Conservation (phyloP, 2,113 vertebrate species). For the Podocnemis expansa region DNA sequence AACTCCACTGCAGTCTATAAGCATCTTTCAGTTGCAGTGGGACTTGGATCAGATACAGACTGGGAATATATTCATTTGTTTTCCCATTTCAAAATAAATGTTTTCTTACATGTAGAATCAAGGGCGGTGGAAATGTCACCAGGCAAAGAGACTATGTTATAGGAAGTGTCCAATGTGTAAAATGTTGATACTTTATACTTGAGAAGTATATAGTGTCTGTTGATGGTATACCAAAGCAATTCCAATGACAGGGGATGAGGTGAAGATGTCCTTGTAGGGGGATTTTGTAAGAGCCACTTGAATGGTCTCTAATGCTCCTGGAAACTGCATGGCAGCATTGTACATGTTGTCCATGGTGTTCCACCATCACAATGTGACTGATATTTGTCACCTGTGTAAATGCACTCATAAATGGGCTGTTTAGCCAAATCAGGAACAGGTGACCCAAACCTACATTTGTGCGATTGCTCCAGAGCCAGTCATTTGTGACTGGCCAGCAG, state of each 20-base stretch:
- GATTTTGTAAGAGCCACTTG: not conserved
- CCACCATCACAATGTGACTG: not conserved
- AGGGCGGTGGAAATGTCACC: not conserved
- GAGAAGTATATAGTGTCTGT: not conserved
- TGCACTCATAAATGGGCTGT: not conserved
- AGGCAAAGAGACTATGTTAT: not conserved
- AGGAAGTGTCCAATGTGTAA: not conserved
- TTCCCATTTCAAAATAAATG: not conserved
- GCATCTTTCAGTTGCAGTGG: accelerated
- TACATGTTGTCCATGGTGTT: not conserved
- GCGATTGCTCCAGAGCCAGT: not conserved
- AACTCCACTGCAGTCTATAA: not conserved
- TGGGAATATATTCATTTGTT: not conserved
- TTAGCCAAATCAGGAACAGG: not conserved
- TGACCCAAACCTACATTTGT: not conserved
- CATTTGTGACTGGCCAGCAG: not conserved
- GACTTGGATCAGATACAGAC: not conserved
- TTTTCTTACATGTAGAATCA: not conserved
- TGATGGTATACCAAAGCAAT: not conserved
- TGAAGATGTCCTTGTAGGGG: not conserved
- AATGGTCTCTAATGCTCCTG: not conserved
- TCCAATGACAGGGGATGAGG: not conserved
- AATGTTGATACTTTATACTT: not conserved
- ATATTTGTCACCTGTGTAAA: not conserved
- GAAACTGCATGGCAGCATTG: not conserved